phyloP scores from a whole-genome alignment of 2,888 invertebrate species.

The Apodemia hepburni region DNA sequence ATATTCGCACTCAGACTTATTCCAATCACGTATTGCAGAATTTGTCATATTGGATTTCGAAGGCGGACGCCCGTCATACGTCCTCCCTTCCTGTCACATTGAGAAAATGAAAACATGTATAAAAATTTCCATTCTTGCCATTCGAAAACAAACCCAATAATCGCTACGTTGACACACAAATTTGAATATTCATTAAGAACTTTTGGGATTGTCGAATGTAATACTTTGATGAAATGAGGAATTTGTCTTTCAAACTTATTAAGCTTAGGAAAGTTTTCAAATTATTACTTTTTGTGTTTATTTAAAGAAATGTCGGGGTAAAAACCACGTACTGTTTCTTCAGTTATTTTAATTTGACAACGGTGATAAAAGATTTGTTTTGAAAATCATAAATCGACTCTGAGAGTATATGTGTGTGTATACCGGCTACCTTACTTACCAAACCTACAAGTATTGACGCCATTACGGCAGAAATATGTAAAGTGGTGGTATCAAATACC shows the following conservation, averaged over 20 bases:
- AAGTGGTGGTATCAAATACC: too few relatives aligned
- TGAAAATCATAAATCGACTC: background rate
- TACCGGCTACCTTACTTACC: too few relatives aligned
- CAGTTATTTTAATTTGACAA: conserved; percentile 2
- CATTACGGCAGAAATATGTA: too few relatives aligned
- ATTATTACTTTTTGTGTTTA: conserved; percentile 18
- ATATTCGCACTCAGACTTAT: conserved; percentile 64
- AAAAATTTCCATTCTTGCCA: conserved; percentile 40
- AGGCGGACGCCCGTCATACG: conserved; percentile 65
- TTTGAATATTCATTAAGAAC: conserved; percentile 9
- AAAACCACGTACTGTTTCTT: background rate
- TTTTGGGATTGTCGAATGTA: conserved; percentile 20
- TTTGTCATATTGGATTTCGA: conserved; percentile 80
- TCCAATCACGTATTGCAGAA: conserved; percentile 77
- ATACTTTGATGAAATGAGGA: conserved; percentile 35
- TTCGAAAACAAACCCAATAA: conserved; percentile 42
- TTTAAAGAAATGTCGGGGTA: conserved; percentile 5
- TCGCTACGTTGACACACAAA: conserved; percentile 6
- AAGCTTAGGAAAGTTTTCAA: conserved; percentile 22
- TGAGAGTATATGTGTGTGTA: too few relatives aligned
- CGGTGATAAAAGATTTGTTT: background rate
- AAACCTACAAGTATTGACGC: too few relatives aligned
- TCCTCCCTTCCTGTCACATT: conserved; percentile 66
- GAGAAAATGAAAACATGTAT: conserved; percentile 75
- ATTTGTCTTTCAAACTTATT: conserved; percentile 33